These are phyloP conservation scores for Philereme transversata DNA, from an alignment of 2,888 invertebrate species.

Conservation along the genomic window DNA sequence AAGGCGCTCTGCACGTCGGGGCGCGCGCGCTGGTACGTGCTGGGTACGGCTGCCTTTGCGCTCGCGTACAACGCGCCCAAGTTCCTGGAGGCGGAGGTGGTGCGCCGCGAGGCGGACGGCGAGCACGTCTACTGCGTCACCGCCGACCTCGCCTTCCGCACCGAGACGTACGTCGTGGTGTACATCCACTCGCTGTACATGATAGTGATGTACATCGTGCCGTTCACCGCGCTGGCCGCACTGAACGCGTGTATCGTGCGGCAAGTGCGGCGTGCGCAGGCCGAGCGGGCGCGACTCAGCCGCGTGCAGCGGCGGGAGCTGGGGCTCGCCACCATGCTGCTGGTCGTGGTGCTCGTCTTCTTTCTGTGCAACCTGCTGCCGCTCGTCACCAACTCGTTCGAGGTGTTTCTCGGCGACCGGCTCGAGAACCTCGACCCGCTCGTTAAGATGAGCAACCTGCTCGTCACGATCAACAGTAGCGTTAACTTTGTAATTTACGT, in stretches of 20 bases:
- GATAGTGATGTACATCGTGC: conserved; percentile 96
- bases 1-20: conserved; percentile 94
- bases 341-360: conserved; percentile 97
- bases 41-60: conserved; percentile 91
- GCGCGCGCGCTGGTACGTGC: conserved; percentile 93
- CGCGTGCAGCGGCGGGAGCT: conserved; percentile 96
- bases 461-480: conserved; percentile 98
- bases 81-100: conserved; percentile 87
- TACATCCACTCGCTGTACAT: conserved; percentile 98
- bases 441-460: conserved; percentile 93
- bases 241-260: conserved; percentile 96
- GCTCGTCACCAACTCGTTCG: conserved; percentile 92
- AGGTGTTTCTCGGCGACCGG: conserved; percentile 86
- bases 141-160: conserved; percentile 87
- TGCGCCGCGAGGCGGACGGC: conserved; percentile 70
- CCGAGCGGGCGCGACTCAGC: conserved; percentile 94
- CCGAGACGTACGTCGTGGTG: conserved; percentile 90
- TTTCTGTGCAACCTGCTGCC: conserved; percentile 96
- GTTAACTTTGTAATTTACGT: conserved; percentile 99
- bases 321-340: conserved; percentile 96
- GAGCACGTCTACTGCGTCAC: conserved; percentile 88
- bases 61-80: conserved; percentile 93
- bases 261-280: conserved; percentile 94
- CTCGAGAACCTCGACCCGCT: conserved; percentile 84
- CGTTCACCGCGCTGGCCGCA: conserved; percentile 93